Evolutionary conservation across 2,113 vertebrate genomes (phyloP).

Genomic region (Setophaga kirtlandii): DNA sequence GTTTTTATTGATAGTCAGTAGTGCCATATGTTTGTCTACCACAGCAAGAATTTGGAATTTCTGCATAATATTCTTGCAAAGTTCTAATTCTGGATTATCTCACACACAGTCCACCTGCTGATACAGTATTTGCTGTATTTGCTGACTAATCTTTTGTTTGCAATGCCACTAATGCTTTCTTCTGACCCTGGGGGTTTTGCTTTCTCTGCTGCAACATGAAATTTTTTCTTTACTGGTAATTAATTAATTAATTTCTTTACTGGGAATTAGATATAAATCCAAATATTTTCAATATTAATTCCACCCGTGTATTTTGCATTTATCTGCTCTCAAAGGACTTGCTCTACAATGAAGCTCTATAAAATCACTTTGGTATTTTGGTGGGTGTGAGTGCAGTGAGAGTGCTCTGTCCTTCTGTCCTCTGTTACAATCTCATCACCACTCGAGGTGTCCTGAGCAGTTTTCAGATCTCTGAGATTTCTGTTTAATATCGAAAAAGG

Average conservation of each 20-base stretch:
- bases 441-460: not conserved
- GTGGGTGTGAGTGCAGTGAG: not conserved
- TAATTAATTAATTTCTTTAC: not conserved
- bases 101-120: not conserved
- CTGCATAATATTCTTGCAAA: not conserved
- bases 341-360: not conserved
- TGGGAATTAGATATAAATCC: not conserved
- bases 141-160: not conserved
- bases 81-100: not conserved
- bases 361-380: not conserved
- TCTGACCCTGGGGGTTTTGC: not conserved
- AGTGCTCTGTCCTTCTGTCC: not conserved
- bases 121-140: not conserved
- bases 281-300: not conserved
- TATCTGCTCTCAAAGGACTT: not conserved
- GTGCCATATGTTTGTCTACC: not conserved
- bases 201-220: not conserved
- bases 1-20: not conserved
- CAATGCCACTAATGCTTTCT: not conserved
- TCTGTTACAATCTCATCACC: not conserved
- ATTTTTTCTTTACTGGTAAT: not conserved
- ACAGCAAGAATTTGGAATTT: not conserved
- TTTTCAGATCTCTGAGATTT: not conserved
- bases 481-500: not conserved
- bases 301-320: not conserved